Percentiles rank a stretch among this genome's conserved stretches.
phyloP scores from a whole-genome alignment of 92 coral and sea anemone species.

The Siderastrea radians region DNA sequence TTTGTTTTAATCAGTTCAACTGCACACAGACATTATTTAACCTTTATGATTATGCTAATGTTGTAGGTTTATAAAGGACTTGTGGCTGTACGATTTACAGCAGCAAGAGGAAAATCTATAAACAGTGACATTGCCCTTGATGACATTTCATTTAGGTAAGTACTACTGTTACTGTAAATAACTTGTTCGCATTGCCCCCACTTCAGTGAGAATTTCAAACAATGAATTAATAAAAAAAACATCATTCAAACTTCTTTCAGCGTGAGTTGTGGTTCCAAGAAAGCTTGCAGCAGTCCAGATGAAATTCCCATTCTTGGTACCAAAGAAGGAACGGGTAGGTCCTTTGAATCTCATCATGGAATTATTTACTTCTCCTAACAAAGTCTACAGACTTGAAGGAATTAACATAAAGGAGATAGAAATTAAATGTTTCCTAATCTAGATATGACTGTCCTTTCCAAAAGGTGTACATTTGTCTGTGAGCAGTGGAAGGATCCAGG shows the following conservation, averaged over 20 bases:
- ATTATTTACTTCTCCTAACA: background rate
- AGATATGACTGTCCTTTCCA: no score
- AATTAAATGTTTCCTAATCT: no score
- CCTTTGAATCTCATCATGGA: background rate
- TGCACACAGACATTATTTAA: no score
- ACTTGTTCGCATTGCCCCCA: no score
- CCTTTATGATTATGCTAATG: background rate
- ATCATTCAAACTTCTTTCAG: conserved; percentile 12
- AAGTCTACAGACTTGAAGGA: no score
- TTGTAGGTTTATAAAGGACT: conserved; percentile 46
- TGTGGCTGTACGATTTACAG: conserved; percentile 51
- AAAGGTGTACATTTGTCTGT: conserved; percentile 55
- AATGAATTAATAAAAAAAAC: background rate
- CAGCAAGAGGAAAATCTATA: conserved; percentile 58
- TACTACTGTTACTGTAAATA: background rate
- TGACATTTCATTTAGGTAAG: conserved; percentile 58
- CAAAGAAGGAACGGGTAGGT: conserved; percentile 38
- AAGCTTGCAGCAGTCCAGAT: conserved; percentile 42
- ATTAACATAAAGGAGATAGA: no score
- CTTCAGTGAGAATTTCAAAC: no score
- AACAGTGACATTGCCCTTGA: conserved; percentile 61
- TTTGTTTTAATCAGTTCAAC: no score
- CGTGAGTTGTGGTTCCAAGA: conserved; percentile 46
- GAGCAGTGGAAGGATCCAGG: background rate
- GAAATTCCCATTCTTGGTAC: conserved; percentile 51